Conservation (phyloP, 2,888 invertebrate genomes). For the Tiliacea aurago region DNA sequence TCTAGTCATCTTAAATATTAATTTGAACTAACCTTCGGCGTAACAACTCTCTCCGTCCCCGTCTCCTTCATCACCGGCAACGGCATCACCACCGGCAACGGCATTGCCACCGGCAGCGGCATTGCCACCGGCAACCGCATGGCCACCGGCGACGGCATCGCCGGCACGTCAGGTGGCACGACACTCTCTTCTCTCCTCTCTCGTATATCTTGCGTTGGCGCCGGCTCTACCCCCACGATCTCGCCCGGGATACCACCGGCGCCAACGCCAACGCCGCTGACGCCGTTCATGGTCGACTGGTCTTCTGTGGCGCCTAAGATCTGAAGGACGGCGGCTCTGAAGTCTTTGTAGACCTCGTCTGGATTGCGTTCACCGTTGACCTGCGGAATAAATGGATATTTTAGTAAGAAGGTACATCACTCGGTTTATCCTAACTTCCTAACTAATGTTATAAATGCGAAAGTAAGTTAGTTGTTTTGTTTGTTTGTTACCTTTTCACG, state of each 20-base stretch:
- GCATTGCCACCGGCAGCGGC: conserved; percentile 57
- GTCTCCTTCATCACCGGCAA: conserved; percentile 50
- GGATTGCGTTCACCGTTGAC: conserved; percentile 97
- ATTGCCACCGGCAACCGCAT: conserved; percentile 24
- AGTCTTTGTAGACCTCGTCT: conserved; percentile 96
- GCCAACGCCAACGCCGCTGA: conserved; percentile 90
- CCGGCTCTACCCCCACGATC: conserved; percentile 91
- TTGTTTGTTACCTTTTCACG: no score
- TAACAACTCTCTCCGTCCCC: conserved; percentile 70
- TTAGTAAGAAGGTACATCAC: background rate
- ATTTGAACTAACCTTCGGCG: conserved; percentile 76
- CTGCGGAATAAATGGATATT: conserved; percentile 82
- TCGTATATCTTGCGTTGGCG: conserved; percentile 76
- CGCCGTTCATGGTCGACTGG: conserved; percentile 91
- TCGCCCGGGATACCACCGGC: conserved; percentile 92
- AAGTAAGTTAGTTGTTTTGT: no score
- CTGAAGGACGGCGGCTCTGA: conserved; percentile 94
- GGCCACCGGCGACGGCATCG: conserved; percentile 59
- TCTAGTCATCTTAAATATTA: no score
- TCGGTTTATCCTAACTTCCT: no score
- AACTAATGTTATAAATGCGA: no score
- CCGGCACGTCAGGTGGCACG: conserved; percentile 57
- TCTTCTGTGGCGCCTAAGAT: conserved; percentile 94
- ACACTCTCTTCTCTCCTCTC: conserved; percentile 54
- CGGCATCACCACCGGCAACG: conserved; percentile 32